Evolutionary conservation across 1,140 invertebrate genomes (phyloP).

Genomic region (Acromyrmex charruanus): DNA sequence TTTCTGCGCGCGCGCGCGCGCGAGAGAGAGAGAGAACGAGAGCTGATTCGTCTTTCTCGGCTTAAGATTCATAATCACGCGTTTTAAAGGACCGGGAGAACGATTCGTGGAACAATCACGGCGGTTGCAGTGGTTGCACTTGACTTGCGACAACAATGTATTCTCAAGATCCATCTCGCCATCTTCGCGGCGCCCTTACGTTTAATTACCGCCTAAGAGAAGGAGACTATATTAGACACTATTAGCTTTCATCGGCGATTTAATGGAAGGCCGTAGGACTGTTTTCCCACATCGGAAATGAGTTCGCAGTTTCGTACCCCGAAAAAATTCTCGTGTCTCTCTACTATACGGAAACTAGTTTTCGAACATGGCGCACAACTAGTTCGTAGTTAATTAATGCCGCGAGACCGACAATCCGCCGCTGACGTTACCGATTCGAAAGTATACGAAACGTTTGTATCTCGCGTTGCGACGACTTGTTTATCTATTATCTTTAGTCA

Average conservation of each 20-base stretch:
- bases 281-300: conserved; percentile 42
- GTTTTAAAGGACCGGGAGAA: neutral
- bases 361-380: conserved; percentile 56
- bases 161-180: neutral
- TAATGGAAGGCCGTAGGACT: conserved; percentile 30
- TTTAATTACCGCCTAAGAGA: neutral
- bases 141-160: neutral
- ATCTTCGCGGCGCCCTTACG: neutral
- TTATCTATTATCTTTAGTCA: conserved; percentile 30
- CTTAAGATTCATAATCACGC: conserved; percentile 25
- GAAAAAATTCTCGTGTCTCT: conserved; percentile 53
- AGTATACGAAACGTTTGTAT: conserved; percentile 47
- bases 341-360: conserved; percentile 68
- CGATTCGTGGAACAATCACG: conserved; percentile 41
- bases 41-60: conserved; percentile 3
- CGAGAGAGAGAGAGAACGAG: neutral
- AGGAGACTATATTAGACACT: conserved; percentile 6
- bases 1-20: neutral
- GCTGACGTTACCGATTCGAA: conserved; percentile 35
- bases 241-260: conserved; percentile 3
- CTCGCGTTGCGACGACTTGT: neutral
- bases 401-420: conserved; percentile 64
- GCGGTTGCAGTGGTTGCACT: neutral
- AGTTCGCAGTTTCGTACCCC: neutral
- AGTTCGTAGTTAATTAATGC: conserved; percentile 76